Evolutionary conservation across 2,113 vertebrate genomes (phyloP).

Genomic region (Thalassarche chlororhynchos): DNA sequence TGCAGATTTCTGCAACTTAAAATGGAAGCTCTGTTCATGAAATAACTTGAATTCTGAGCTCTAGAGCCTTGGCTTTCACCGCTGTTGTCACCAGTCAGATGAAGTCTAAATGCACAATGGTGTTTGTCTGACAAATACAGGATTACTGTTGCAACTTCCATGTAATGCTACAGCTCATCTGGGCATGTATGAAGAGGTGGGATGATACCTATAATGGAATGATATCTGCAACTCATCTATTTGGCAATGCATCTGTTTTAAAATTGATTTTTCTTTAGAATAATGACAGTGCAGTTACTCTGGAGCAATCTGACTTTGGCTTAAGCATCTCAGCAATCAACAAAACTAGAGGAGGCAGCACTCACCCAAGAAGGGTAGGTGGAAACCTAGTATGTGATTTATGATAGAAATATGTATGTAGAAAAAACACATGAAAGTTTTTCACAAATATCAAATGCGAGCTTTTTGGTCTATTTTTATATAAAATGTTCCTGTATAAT

Average conservation of each 20-base stretch:
- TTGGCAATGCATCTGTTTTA: not conserved
- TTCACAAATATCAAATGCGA: not conserved
- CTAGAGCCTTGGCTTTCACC: not conserved
- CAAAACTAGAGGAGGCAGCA: slow-evolving; percentile 59
- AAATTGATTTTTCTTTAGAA: slow-evolving; percentile 69
- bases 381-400: not conserved
- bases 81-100: not conserved
- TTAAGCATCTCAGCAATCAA: slow-evolving; percentile 84
- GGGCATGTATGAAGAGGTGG: not conserved
- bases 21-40: not conserved
- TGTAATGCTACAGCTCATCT: not conserved
- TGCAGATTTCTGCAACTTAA: not conserved
- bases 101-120: not conserved
- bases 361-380: slow-evolving; percentile 73
- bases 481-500: not conserved
- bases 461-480: not conserved
- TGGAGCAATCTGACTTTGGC: slow-evolving; percentile 80
- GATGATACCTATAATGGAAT: not conserved
- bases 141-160: not conserved
- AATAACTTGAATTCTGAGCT: not conserved
- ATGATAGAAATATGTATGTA: not conserved
- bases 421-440: not conserved
- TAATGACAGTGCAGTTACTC: not conserved
- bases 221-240: not conserved
- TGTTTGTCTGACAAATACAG: not conserved